Conservation (phyloP, 2,888 invertebrate species). For the Onthophagus sagittarius region DNA sequence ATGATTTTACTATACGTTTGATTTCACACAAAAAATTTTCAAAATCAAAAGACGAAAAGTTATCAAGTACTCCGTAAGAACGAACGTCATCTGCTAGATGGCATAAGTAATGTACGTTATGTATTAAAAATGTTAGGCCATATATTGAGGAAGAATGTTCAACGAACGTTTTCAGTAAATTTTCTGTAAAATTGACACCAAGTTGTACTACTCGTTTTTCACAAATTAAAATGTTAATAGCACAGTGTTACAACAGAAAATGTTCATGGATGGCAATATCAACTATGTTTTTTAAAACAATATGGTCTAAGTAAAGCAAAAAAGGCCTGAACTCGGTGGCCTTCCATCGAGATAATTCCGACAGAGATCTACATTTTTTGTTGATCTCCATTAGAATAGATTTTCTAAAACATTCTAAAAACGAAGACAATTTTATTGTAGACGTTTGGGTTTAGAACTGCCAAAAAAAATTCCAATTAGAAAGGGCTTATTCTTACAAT, state of each 20-base stretch:
- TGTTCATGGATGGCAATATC: slow-evolving; percentile 18
- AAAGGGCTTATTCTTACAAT: slow-evolving; percentile 17
- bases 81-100: slow-evolving; percentile 16
- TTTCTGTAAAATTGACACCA: slow-evolving; percentile 11
- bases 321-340: slow-evolving; percentile 26
- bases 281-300: slow-evolving; percentile 18
- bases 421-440: slow-evolving; percentile 4
- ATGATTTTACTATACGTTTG: slow-evolving; percentile 12
- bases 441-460: slow-evolving; percentile 23
- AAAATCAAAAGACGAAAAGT: slow-evolving; percentile 17
- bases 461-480: slow-evolving; percentile 27
- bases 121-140: slow-evolving; percentile 13
- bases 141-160: slow-evolving; percentile 13
- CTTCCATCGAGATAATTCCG: slow-evolving; percentile 26
- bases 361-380: slow-evolving; percentile 22
- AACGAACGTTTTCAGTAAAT: slow-evolving; percentile 21
- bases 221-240: slow-evolving; percentile 18
- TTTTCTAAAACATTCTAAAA: neutral
- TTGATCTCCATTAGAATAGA: slow-evolving; percentile 23
- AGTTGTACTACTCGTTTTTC: slow-evolving; percentile 9
- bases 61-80: slow-evolving; percentile 13
- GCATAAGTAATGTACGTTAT: slow-evolving; percentile 17
- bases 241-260: slow-evolving; percentile 22
- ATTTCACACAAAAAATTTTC: slow-evolving; percentile 16
- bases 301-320: slow-evolving; percentile 24